phyloP scores from a whole-genome alignment of 2,797 vertebrate genomes.

The Pseudomugil gertrudae region DNA sequence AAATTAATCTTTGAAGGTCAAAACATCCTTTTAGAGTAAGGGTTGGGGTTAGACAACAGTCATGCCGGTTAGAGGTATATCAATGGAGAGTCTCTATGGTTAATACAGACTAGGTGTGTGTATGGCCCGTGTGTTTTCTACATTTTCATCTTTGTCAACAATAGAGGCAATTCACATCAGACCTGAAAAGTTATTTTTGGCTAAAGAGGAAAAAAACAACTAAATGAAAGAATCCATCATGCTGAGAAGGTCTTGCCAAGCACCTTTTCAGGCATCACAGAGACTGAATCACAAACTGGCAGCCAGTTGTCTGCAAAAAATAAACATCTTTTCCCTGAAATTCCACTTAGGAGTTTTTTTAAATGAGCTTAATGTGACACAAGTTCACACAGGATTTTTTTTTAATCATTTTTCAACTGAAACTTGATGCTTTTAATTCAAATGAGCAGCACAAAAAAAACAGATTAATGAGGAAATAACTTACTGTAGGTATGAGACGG shows the following conservation, averaged over 20 bases:
- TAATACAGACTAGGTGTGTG: no score
- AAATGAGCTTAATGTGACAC: constrained; percentile 1
- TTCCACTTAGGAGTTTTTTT: constrained; percentile 25
- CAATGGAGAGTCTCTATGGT: no score
- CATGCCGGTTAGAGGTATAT: no score
- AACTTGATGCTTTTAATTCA: constrained; percentile 18
- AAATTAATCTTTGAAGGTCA: no score
- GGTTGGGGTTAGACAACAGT: no score
- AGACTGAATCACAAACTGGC: constrained; percentile 2
- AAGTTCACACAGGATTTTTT: constrained; percentile 6
- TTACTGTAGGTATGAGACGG: constrained; percentile 2
- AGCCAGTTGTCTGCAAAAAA: constrained; percentile 14
- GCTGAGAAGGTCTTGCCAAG: background rate
- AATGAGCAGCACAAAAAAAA: constrained; percentile 8
- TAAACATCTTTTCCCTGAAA: constrained; percentile 30
- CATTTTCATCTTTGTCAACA: background rate
- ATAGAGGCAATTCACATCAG: constrained; percentile 8
- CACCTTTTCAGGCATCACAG: constrained; percentile 1
- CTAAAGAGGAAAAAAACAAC: background rate
- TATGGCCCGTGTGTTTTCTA: background rate
- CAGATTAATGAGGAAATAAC: constrained; percentile 18
- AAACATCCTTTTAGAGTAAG: no score
- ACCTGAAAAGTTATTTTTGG: constrained; percentile 29
- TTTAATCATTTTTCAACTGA: constrained; percentile 7
- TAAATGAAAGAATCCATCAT: constrained; percentile 13